Base-by-base conservation (phyloP, 1,140 invertebrate species). In the Phymastichus coffea region DNA sequence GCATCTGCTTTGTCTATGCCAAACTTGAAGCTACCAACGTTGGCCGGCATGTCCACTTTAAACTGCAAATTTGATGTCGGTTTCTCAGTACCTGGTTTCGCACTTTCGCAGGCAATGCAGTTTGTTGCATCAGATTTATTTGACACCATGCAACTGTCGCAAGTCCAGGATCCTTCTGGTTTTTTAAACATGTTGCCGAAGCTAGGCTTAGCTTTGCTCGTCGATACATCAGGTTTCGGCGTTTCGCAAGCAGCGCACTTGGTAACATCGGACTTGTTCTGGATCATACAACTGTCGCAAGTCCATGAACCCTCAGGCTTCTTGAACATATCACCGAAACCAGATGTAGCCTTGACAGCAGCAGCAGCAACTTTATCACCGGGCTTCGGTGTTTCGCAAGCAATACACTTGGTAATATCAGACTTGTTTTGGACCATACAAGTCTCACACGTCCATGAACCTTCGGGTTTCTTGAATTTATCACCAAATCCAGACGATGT, bases 361-460 rank as follows among this genome's bases (percentile, higher is more conserved):
- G n/a, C n/a, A n/a, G n/a, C n/a, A n/a, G n/a, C n/a, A 26, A 69
- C 66, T 26, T 73, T 61, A 22, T n/a, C 17, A 38, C 19, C 52
- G 22, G 58, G n/a, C n/a, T 46, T 56, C 49, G 22, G 25, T 26
- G 49, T 71, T 49, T 79, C 75, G 66, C 83, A 85, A 17, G 86
- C 83, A 20, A 76, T 80, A 72, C 87, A 88, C 63, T 83, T 82
- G 1, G 59, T 72, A 23, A 68, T 71, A 20, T 76, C 76, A 30
- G 65, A 57, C 37, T 84, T 82, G 68, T 88, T 88, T 58, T 74
- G 75, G 3, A 88, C 64, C 78, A 85, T 81, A 65, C 87, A 88
- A 14, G 76, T 71, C 25, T 82, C 77, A 71, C 87, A 88, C 58
- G 78, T 81, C 87, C 87, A 88, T 57, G 79, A 62, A 41, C 78